A percentile compares a stretch with the other conserved stretches of the same genome.
These are phyloP conservation scores for Wasmannia auropunctata DNA, from an alignment of 1,140 invertebrate species.

Conservation along the genomic window DNA sequence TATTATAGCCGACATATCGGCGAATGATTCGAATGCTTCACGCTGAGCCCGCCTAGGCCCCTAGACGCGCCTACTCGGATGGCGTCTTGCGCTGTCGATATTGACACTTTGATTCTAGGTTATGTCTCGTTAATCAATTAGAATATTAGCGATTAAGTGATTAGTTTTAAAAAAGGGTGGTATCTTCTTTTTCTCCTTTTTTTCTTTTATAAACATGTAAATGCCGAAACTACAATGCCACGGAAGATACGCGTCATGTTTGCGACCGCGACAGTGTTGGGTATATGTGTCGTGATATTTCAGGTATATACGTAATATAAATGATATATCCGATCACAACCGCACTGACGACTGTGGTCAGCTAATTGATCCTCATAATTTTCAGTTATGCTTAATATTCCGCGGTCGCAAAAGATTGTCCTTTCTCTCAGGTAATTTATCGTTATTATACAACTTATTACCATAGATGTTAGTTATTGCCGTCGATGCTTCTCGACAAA, in stretches of 20 bases:
- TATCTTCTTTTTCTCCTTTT: neutral
- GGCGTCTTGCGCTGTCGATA: no score
- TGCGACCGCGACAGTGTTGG: constrained; percentile 10
- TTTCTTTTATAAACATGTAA: constrained; percentile 26
- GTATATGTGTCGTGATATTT: constrained; percentile 59
- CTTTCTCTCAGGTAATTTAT: constrained; percentile 46
- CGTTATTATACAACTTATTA: no score
- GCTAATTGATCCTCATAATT: constrained; percentile 6
- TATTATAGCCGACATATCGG: no score
- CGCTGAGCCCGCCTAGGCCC: no score
- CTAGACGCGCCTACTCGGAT: no score
- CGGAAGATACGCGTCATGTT: constrained; percentile 57
- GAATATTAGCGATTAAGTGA: no score
- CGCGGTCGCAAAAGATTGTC: neutral
- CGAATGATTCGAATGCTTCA: no score
- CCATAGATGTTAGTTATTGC: no score
- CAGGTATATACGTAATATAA: constrained; percentile 59
- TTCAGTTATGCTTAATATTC: constrained; percentile 33
- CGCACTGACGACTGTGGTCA: neutral
- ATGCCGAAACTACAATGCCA: constrained; percentile 22
- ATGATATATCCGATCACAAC: neutral
- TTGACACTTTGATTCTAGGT: neutral
- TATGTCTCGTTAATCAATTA: neutral
- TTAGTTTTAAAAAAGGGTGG: neutral
- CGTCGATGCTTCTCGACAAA: neutral